Evolutionary conservation across 1,140 invertebrate species (phyloP), one percentile per base, ranked within the genome.

Genomic region (Diploscapter pachys): DNA sequence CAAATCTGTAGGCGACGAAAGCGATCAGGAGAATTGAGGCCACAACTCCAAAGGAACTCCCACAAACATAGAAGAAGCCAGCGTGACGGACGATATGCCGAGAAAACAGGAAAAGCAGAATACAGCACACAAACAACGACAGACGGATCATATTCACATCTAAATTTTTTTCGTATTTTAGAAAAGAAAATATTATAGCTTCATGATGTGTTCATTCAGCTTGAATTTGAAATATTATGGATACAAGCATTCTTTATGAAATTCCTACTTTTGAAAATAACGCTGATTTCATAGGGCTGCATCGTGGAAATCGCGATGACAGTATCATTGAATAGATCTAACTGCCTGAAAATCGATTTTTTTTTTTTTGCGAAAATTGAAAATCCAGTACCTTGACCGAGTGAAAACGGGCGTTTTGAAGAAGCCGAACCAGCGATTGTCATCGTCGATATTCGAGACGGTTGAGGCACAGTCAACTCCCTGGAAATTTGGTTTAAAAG

Each of bases 361-460:
- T 70, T 68, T 49, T 4, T 70, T 66, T 63, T 70, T 74, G 11
- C 55, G 73, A 11, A 50, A 66, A 49, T 63, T 75, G 63, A 76
- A 31, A 4, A 31, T 31, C 31, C 31, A 31, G 31, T 31, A 31
- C 31, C 31, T 31, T 31, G 31, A 31, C 31, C 31, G 31, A 31
- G 31, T 31, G 31, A 31, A 31, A 31, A 31, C 31, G 31, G 31
- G 64, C 4, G 50, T 69, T 54, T 69, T 70, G 5, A 78, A 61
- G 9, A 78, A 49, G 11, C 76, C 76, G 66, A 78, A 78, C 31
- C 57, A 64, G 54, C 73, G 64, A 71, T 78, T 75, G 9, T 78
- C 73, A 31, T 51, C 57, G 5, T 61, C 55, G 52, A 74, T 66
- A 13, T 69, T 66, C 4, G 69, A 5, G n/a, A 65, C n/a, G n/a